Evolutionary conservation across 2,888 invertebrate species (phyloP).

Genomic region (Phoronis australis): DNA sequence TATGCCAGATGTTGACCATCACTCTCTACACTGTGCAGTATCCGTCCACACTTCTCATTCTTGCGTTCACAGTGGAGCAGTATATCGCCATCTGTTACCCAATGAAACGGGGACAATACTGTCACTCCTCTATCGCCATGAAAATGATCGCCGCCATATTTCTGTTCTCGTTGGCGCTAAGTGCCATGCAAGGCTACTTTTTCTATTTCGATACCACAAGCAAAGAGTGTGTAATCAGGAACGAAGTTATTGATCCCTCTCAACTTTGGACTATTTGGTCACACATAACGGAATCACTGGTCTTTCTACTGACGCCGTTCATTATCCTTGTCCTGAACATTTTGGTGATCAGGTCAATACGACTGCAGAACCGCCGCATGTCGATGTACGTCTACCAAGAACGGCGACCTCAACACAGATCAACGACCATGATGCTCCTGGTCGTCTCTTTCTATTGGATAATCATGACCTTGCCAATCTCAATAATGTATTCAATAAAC

Average conservation of each 20-base stretch:
- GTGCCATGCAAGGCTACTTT: conserved; percentile 46
- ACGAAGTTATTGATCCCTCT: conserved; percentile 19
- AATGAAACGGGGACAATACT: conserved; percentile 41
- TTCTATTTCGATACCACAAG: conserved; percentile 22
- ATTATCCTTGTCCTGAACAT: conserved; percentile 47
- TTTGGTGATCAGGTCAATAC: conserved; percentile 44
- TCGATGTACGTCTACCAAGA: too few relatives aligned
- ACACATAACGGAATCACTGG: conserved; percentile 42
- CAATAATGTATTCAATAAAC: conserved; percentile 36
- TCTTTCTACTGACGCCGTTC: conserved; percentile 46
- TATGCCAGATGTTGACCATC: conserved; percentile 46
- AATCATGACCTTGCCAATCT: conserved; percentile 45
- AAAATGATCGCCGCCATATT: conserved; percentile 33
- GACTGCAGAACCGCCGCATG: conserved; percentile 2
- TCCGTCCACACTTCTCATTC: conserved; percentile 44
- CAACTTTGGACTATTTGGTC: conserved; percentile 46
- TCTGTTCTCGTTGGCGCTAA: conserved; percentile 28
- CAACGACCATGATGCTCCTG: conserved; percentile 48
- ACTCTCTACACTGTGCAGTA: conserved; percentile 44
- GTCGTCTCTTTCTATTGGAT: conserved; percentile 49
- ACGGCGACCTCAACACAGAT: too few relatives aligned
- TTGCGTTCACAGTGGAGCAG: conserved; percentile 51
- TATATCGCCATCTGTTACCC: conserved; percentile 52
- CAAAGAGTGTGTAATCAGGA: conserved; percentile 15
- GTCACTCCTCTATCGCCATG: conserved; percentile 39